These are phyloP conservation scores for Athalia circularis DNA, from an alignment of 2,888 invertebrate species.

Conservation along the genomic window DNA sequence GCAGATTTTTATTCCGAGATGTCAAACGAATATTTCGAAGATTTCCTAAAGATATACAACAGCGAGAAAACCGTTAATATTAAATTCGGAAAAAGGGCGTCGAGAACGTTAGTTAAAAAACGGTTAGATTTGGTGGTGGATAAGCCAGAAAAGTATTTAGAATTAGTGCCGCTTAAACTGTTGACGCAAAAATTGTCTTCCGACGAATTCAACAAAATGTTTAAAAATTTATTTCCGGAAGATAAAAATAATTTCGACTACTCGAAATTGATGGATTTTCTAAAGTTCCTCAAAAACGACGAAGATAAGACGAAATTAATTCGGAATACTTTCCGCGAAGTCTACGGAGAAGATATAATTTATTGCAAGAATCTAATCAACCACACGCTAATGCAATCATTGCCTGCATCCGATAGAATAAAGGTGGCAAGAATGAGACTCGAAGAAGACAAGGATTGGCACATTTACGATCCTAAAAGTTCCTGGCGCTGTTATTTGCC, in stretches of 20 bases:
- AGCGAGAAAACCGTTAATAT: constrained; percentile 48
- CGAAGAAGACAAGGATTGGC: constrained; percentile 43
- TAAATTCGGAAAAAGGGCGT: constrained; percentile 57
- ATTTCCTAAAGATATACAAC: constrained; percentile 59
- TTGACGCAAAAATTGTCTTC: constrained; percentile 52
- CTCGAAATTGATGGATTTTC: constrained; percentile 46
- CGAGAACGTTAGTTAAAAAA: constrained; percentile 60
- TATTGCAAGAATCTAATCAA: constrained; percentile 52
- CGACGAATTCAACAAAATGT: constrained; percentile 58
- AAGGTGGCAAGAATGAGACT: constrained; percentile 59
- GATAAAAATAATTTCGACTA: constrained; percentile 47
- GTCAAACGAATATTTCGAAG: constrained; percentile 56
- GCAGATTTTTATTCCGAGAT: constrained; percentile 55
- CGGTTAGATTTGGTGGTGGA: constrained; percentile 55
- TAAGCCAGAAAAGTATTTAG: constrained; percentile 56
- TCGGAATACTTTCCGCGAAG: constrained; percentile 54
- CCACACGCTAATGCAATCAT: constrained; percentile 52
- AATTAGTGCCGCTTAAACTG: constrained; percentile 56
- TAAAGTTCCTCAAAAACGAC: constrained; percentile 56
- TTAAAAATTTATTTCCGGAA: constrained; percentile 56
- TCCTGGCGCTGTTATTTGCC: constrained; percentile 65
- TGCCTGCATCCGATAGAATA: constrained; percentile 61
- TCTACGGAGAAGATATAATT: constrained; percentile 57
- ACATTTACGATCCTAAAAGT: not conserved
- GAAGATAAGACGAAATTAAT: constrained; percentile 55